A percentile compares a stretch with the other conserved stretches of the same genome.
Evolutionary conservation across 2,888 invertebrate species (phyloP).

Genomic region (Reticulitermes lucifugus): DNA sequence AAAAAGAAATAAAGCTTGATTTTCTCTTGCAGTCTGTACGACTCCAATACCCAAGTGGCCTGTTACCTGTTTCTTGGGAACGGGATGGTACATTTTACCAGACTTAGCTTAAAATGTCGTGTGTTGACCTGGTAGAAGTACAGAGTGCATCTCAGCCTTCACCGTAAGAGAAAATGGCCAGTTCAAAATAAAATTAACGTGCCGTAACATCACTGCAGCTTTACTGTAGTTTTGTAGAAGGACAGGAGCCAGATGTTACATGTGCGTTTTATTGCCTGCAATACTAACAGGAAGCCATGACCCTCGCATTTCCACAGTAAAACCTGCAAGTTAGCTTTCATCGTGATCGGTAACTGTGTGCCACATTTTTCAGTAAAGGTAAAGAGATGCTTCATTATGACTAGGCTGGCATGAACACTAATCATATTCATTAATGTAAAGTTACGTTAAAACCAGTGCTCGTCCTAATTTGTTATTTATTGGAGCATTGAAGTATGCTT

Average conservation of each 20-base stretch:
- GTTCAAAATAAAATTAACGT: conserved; percentile 20
- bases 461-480: too few species aligned
- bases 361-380: too few species aligned
- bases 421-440: too few species aligned
- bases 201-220: background rate
- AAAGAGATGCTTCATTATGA: too few species aligned
- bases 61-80: background rate
- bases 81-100: background rate
- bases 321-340: too few species aligned
- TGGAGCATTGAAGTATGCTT: too few species aligned
- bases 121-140: background rate
- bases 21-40: background rate
- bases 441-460: too few species aligned
- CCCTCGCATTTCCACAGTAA: too few species aligned
- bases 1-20: background rate
- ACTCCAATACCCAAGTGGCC: background rate
- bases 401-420: too few species aligned
- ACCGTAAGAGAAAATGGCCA: background rate
- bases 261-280: background rate
- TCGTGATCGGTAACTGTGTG: too few species aligned
- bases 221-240: background rate
- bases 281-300: too few species aligned
- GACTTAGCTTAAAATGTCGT: background rate
- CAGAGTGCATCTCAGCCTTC: background rate
- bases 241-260: background rate